Conservation (phyloP, 2,888 invertebrate genomes). For the Cataglyphis altisquamis region DNA sequence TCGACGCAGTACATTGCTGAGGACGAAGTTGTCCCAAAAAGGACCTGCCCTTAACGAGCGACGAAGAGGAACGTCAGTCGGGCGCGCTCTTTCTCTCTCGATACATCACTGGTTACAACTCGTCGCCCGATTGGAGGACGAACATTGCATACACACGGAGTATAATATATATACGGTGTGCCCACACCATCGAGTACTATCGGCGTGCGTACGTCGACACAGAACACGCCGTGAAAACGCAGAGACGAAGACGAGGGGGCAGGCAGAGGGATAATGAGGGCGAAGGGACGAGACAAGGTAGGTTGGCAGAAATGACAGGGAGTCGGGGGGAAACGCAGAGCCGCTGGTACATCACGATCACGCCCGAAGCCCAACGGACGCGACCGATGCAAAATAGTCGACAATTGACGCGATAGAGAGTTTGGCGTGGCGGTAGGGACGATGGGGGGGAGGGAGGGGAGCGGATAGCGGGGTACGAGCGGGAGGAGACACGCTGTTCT, state of each 20-base stretch:
- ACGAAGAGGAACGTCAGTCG: neutral
- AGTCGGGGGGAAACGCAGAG: slow-evolving; percentile 44
- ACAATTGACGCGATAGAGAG: slow-evolving; percentile 82
- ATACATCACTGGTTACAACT: slow-evolving; percentile 69
- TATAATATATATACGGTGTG: slow-evolving; percentile 39
- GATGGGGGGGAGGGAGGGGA: slow-evolving; percentile 67
- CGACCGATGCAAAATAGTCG: slow-evolving; percentile 82
- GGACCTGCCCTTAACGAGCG: neutral
- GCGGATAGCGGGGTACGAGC: slow-evolving; percentile 65
- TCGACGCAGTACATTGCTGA: slow-evolving; percentile 31
- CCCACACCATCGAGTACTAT: slow-evolving; percentile 64
- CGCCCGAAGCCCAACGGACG: slow-evolving; percentile 75
- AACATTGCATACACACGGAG: slow-evolving; percentile 48
- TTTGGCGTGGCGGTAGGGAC: slow-evolving; percentile 65
- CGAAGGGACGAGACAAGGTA: neutral
- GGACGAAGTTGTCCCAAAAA: slow-evolving; percentile 46
- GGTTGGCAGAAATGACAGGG: neutral
- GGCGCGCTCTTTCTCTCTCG: neutral
- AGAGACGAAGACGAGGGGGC: neutral
- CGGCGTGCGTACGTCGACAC: slow-evolving; percentile 64
- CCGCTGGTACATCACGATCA: slow-evolving; percentile 66
- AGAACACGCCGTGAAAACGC: slow-evolving; percentile 1
- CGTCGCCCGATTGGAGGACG: slow-evolving; percentile 67
- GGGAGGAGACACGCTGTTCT: slow-evolving; percentile 80
- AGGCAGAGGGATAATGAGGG: neutral